Base-by-base conservation (phyloP, 2,113 vertebrate species). In the Ptychochromis oligacanthus region DNA sequence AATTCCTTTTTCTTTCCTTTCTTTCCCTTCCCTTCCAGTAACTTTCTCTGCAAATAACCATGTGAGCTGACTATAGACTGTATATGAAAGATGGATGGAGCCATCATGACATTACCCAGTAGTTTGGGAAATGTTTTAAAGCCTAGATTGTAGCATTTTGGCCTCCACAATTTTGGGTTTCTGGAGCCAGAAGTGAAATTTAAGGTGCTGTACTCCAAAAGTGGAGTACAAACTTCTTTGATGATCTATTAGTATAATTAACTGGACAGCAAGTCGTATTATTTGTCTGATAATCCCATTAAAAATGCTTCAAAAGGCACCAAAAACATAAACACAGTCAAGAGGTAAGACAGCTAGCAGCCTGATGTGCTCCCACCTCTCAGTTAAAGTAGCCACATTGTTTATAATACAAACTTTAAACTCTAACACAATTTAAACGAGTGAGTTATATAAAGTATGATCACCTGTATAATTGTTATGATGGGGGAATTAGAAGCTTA, bases 261-360 rank as follows among this genome's bases (percentile, higher is more conserved):
- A 17, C 17, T 17, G 3, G 46, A 49, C 15, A 49, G 46, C 2
- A 59, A 31, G 26, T 9, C 18, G 0, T 60, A 10, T 60, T 1
- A 31, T 18, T 60, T 60, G 7, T 60, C 26, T 60, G 0, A 58
- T 59, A 5, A 60, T 60, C 28, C 28, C 28, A 31, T 31, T 10
- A 60, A 31, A 28, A 59, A 17, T 31, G 15, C 15, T 18, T 18
- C 0, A 36, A 43, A 65, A 38, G 28, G 28, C 28, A 31, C 28
- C 28, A 31, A 10, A 7, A 38, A 8, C 36, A 38, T 8, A 38
- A 43, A 65, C 5, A 65, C 62, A 65, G 6, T 1, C 22, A 13
- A 43, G 40, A 43, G 40, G 40, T 43, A 11, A 43, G 40, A 43
- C 40, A 13, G 28, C 40, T 43, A 43, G 4, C 40, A 43, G 40